phyloP scores from a whole-genome alignment of 2,888 invertebrate genomes.

The Cryptosula pallasiana region DNA sequence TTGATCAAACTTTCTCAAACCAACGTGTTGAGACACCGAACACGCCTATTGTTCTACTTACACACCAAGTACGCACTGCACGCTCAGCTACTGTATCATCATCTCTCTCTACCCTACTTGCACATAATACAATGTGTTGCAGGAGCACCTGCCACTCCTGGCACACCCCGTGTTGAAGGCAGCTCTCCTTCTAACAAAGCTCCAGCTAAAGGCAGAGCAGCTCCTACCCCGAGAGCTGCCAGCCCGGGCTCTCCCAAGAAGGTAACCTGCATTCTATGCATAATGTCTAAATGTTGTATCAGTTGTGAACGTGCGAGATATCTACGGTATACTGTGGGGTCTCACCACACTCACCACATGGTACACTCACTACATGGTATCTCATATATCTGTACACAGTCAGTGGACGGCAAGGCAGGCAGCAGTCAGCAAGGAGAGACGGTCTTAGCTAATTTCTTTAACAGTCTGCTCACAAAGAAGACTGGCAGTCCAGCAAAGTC shows the following conservation, averaged over 20 bases:
- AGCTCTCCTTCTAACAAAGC: neutral
- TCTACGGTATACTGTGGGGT: too few relatives aligned
- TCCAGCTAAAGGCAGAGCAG: neutral
- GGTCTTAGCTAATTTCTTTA: slow-evolving; percentile 95
- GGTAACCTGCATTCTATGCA: neutral
- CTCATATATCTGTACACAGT: neutral
- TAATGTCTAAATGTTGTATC: too few relatives aligned
- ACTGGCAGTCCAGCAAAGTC: slow-evolving; percentile 52
- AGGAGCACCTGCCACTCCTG: slow-evolving; percentile 3
- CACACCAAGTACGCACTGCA: too few relatives aligned
- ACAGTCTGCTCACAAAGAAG: slow-evolving; percentile 91
- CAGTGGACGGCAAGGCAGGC: neutral
- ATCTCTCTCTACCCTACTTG: too few relatives aligned
- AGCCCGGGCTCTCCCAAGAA: slow-evolving; percentile 17
- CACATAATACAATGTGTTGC: too few relatives aligned
- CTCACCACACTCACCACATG: too few relatives aligned
- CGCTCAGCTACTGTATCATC: too few relatives aligned
- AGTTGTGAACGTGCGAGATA: too few relatives aligned
- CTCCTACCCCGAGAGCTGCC: neutral
- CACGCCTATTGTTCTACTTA: too few relatives aligned
- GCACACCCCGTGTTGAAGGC: neutral
- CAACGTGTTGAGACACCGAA: too few relatives aligned
- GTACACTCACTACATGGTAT: too few relatives aligned
- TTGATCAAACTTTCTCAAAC: too few relatives aligned
- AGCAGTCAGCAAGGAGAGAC: slow-evolving; percentile 55